Base-by-base conservation (phyloP, 2,888 invertebrate species). In the Mesoligia furuncula region DNA sequence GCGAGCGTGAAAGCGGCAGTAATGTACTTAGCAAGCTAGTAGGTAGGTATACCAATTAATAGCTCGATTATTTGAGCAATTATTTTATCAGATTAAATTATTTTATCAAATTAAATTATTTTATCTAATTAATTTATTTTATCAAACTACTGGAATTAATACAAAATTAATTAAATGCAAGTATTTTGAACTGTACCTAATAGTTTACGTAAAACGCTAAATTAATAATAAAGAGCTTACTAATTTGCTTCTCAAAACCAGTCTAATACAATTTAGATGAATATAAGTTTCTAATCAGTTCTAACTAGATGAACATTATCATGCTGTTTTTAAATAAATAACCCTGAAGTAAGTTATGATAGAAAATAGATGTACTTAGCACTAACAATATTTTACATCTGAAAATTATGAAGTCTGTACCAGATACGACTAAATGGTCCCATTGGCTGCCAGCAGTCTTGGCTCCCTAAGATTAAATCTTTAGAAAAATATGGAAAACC, bases 261-360 rank as follows among this genome's bases (percentile, higher is more conserved):
- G n/a, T 66, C 13, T 79, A 51, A 57, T 17, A 64, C 17, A 64
- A 39, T 27, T n/a, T 15, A 36, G n/a, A 42, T 17, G 24, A 3
- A 27, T n/a, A 7, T 59, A 61, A 24, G 9, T 74, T 67, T 75
- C 75, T 75, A 62, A 81, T 79, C 42, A 79, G 59, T 79, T 74
- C 81, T 81, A 36, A 27, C 3, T 24, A 51, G 5, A 81, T 15
- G 27, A 61, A 20, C n/a, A 59, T 65, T 66, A 11, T 66, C 75
- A 27, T 36, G 36, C 66, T 45, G 51, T 74, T 66, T 15, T 24
- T 45, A 27, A 17, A 77, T 31, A 20, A 20, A 57, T 31, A 27
- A 78, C 15, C 5, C 11, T 48, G 57, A 65, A 48, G 27, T 27
- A 17, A 39, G 17, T 17, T n/a, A 65, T 11, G 20, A 48, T 36